These are phyloP conservation scores for Eupithecia centaureata DNA, from an alignment of 2,888 invertebrate genomes.

Conservation along the genomic window DNA sequence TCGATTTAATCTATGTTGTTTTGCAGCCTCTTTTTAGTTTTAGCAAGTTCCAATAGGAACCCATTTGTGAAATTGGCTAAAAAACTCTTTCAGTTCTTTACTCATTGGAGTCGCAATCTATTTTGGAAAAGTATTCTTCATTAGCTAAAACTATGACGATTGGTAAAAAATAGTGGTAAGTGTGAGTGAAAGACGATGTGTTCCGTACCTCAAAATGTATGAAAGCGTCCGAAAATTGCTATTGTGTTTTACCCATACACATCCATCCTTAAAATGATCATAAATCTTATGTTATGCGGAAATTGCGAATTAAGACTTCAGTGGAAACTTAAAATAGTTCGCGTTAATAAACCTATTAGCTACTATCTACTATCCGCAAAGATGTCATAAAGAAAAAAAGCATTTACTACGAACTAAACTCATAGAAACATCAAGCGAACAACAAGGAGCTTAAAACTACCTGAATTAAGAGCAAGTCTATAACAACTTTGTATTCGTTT, in stretches of 20 bases:
- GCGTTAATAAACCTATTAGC: neutral
- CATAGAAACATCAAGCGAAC: too few species aligned
- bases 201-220: slow-evolving; percentile 13
- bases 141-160: slow-evolving; percentile 28
- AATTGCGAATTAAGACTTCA: neutral
- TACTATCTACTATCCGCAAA: neutral
- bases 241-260: neutral
- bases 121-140: slow-evolving; percentile 28
- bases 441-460: neutral
- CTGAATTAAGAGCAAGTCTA: neutral
- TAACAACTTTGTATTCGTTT: neutral
- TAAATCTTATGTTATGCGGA: neutral
- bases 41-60: neutral
- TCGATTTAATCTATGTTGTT: neutral
- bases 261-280: neutral
- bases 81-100: slow-evolving; percentile 32
- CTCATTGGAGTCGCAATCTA: slow-evolving; percentile 28
- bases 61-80: slow-evolving; percentile 41
- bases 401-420: neutral
- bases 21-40: neutral
- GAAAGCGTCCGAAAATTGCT: neutral
- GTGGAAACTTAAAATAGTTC: neutral
- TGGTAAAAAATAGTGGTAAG: slow-evolving; percentile 22
- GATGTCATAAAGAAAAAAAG: neutral
- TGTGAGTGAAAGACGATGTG: slow-evolving; percentile 10